Conservation (phyloP, 1,140 invertebrate genomes). For the Scaptomyza pallida region DNA sequence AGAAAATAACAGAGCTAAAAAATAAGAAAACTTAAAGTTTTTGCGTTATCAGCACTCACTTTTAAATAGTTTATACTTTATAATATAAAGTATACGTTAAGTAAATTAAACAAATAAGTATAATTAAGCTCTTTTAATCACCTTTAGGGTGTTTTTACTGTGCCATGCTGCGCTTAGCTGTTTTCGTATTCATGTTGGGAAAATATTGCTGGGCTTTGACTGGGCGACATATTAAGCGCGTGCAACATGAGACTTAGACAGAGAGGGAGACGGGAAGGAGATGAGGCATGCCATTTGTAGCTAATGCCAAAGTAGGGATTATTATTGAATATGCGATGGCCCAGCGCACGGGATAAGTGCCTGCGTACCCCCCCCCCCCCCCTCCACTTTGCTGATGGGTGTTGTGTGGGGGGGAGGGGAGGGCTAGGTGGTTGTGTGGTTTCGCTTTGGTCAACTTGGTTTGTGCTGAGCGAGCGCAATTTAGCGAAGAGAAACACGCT, state of each 20-base stretch:
- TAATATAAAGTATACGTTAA: no score
- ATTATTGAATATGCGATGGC: constrained; percentile 45
- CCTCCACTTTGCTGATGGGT: no score
- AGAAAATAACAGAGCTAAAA: no score
- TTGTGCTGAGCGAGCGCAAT: constrained; percentile 38
- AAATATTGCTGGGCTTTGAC: constrained; percentile 23
- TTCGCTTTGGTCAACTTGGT: constrained; percentile 1
- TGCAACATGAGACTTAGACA: neutral
- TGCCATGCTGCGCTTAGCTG: constrained; percentile 1
- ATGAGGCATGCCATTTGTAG: constrained; percentile 29
- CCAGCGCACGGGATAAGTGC: constrained; percentile 13
- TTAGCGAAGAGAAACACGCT: constrained; percentile 1
- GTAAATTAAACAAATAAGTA: no score
- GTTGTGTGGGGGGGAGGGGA: neutral
- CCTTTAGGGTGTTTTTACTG: constrained; percentile 11
- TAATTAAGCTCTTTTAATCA: no score
- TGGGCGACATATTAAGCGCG: constrained; percentile 7
- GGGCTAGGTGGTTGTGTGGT: no score
- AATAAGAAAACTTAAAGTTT: no score
- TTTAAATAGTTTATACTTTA: no score
- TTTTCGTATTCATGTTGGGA: constrained; percentile 27
- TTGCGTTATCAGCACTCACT: no score
- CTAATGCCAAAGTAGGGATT: constrained; percentile 42
- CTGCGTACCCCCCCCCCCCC: neutral
- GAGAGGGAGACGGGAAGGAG: neutral